phyloP scores from a whole-genome alignment of 2,888 invertebrate species.

The Beris chalybata region DNA sequence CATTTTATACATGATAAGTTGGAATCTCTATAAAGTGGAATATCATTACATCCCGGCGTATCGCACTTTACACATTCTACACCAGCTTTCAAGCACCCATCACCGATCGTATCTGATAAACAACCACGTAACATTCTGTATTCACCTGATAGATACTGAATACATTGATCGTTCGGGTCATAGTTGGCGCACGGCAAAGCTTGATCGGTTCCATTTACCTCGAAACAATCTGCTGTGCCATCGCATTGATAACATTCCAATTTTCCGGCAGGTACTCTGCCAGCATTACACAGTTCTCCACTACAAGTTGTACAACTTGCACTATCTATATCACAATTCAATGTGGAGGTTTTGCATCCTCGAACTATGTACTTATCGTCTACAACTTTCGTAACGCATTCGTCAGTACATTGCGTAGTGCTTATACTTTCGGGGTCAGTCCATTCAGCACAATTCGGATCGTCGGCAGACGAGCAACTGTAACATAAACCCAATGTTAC shows the following conservation, averaged over 20 bases:
- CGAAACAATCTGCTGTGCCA: constrained; percentile 36
- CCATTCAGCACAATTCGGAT: constrained; percentile 48
- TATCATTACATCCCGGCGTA: constrained; percentile 42
- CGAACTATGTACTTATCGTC: constrained; percentile 41
- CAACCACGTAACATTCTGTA: constrained; percentile 45
- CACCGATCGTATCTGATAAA: constrained; percentile 41
- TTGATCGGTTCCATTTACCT: neutral
- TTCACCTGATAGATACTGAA: constrained; percentile 38
- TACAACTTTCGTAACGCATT: constrained; percentile 6
- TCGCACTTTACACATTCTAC: constrained; percentile 41
- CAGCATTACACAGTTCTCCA: constrained; percentile 42
- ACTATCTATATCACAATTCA: constrained; percentile 7
- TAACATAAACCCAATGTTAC: constrained; percentile 44
- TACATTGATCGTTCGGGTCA: constrained; percentile 43
- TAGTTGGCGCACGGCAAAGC: constrained; percentile 41
- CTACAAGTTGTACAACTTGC: constrained; percentile 41
- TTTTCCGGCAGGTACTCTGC: constrained; percentile 42
- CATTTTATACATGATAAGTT: constrained; percentile 29
- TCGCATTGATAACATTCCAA: constrained; percentile 43
- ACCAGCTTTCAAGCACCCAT: constrained; percentile 42
- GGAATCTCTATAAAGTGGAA: constrained; percentile 27
- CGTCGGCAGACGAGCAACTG: constrained; percentile 44
- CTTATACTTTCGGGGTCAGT: constrained; percentile 41
- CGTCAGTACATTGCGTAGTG: constrained; percentile 42
- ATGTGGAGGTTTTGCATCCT: constrained; percentile 48